Evolutionary conservation across 2,113 vertebrate genomes (phyloP), one percentile per base, ranked within the genome.

Genomic region (Furnarius figulus): DNA sequence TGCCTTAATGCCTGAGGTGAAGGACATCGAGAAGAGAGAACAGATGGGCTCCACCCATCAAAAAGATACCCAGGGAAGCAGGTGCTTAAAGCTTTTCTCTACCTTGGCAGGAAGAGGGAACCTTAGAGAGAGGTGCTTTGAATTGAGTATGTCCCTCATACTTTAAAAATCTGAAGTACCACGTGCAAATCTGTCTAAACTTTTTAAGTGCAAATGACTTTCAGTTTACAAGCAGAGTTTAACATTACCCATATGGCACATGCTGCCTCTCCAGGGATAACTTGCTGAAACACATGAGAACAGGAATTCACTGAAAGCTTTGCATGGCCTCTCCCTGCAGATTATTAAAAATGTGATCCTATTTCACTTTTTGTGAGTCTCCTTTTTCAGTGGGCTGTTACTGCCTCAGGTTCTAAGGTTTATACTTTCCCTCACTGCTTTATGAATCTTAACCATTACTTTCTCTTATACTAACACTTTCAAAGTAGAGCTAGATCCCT

Each of bases 211-310:
- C 13, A 70, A 79, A 73, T 49, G 4, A 53, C 18, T 81, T 87
- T 8, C n/a, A 47, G 17, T 44, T 82, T 89, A 42, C 81, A 82
- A 68, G 19, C 27, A 50, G 9, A 1, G 13, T 78, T 78, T 89
- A 72, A 37, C 35, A 14, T 78, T 68, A 61, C 5, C 52, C 18
- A 7, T 56, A 74, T 0, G 0, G 16, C 59, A 66, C 8, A 7
- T 30, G 12, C 21, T 75, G 12, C 77, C 10, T 42, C 22, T 75
- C 15, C 39, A 65, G 30, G 19, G 40, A 49, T 14, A 59, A 23
- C 56, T 63, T 22, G 1, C 50, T 59, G 27, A 72, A 87, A 56
- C 10, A 16, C 0, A 1, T 42, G 12, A 73, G 49, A 84, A 58
- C 2, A 2, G 2, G 90, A 87, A 72, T 42, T 37, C 4, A 0